Conservation (phyloP, 2,888 invertebrate species). For the Yponomeuta cagnagella region DNA sequence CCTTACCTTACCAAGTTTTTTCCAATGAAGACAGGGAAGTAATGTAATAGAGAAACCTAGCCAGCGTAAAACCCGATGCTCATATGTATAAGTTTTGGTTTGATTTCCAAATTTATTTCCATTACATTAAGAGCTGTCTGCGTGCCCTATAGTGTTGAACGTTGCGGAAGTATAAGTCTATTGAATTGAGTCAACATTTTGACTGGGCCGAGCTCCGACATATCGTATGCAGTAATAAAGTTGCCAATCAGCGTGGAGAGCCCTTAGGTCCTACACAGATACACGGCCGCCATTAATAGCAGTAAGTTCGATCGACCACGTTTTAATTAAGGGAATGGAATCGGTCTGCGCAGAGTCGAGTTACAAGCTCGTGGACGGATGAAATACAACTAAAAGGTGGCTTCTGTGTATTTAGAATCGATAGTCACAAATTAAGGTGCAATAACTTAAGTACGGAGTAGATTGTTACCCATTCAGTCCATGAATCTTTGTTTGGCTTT, state of each 20-base stretch:
- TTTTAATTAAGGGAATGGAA: conserved; percentile 67
- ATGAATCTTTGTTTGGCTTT: no score
- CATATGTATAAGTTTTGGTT: no score
- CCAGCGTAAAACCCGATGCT: no score
- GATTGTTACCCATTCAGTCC: no score
- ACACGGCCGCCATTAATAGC: not conserved
- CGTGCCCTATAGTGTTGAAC: not conserved
- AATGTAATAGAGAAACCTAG: no score
- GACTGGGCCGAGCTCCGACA: not conserved
- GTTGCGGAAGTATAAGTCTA: not conserved
- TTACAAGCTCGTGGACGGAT: not conserved
- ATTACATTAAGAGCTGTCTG: not conserved
- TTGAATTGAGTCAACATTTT: not conserved
- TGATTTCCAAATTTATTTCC: no score
- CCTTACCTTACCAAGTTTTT: no score
- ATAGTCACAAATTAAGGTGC: no score
- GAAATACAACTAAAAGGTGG: not conserved
- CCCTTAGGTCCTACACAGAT: not conserved
- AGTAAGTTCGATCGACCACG: conserved; percentile 24
- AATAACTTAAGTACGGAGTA: no score
- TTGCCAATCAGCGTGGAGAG: not conserved
- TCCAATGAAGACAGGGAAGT: no score
- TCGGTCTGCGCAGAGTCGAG: conserved; percentile 5
- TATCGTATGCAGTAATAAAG: not conserved
- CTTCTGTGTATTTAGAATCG: no score